Conservation (phyloP, 23 tunicate genomes). For the Diplosoma virens region DNA sequence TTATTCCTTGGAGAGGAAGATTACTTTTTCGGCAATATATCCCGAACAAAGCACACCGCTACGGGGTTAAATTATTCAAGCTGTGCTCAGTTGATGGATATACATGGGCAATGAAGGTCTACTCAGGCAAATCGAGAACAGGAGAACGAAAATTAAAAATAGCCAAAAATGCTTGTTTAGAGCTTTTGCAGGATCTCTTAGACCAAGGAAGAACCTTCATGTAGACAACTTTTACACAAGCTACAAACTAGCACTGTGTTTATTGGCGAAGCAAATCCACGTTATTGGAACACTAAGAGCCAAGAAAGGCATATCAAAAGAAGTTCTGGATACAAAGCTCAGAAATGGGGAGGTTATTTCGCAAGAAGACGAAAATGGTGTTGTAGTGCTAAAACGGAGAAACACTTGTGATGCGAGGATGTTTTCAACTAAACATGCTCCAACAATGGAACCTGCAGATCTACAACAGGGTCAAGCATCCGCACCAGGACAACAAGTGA, state of each 20-base stretch:
- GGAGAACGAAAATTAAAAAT: neutral
- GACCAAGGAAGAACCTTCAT: neutral
- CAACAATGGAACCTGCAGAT: neutral
- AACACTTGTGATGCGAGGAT: neutral
- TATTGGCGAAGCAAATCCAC: neutral
- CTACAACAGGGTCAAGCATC: neutral
- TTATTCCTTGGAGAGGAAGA: constrained; percentile 37
- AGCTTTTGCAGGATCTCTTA: neutral
- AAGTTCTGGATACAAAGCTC: neutral
- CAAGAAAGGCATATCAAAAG: no score
- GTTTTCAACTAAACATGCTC: neutral
- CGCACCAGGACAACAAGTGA: neutral
- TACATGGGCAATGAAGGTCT: constrained; percentile 11
- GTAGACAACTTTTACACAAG: neutral
- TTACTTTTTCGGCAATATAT: constrained; percentile 24
- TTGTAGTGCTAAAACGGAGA: neutral
- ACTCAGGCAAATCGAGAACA: neutral
- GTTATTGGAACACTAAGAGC: neutral
- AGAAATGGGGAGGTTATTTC: neutral
- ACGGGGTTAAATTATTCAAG: constrained; percentile 32
- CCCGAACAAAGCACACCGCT: constrained; percentile 30
- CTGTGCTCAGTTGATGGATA: constrained; percentile 23
- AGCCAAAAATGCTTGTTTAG: neutral
- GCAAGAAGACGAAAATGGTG: neutral
- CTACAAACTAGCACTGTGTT: neutral